phyloP scores from a whole-genome alignment of 1,140 invertebrate genomes.

The Apis cerana region DNA sequence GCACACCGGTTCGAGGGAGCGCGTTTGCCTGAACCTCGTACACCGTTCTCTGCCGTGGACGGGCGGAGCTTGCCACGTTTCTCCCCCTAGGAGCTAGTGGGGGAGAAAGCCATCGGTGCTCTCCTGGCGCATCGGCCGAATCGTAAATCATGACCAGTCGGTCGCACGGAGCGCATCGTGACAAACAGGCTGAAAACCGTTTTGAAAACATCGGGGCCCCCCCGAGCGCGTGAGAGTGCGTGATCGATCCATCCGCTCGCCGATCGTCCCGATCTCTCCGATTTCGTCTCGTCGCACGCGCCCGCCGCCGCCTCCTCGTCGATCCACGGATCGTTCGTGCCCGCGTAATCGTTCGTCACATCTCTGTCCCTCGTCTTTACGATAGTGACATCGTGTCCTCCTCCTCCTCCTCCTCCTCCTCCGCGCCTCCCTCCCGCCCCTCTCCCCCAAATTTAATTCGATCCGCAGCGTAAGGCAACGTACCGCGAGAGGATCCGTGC shows the following conservation, averaged over 20 bases:
- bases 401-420: too few relatives aligned
- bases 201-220: conserved; percentile 49
- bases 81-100: conserved; percentile 28
- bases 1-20: conserved; percentile 23
- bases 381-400: too few relatives aligned
- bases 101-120: conserved; percentile 32
- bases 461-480: too few relatives aligned
- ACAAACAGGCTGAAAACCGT: conserved; percentile 62
- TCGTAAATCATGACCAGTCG: conserved; percentile 70
- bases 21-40: background rate
- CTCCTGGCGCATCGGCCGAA: conserved; percentile 44
- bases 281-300: background rate
- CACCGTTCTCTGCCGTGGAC: conserved; percentile 30
- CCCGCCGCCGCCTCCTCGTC: background rate
- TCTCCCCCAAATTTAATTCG: too few relatives aligned
- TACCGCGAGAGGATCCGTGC: too few relatives aligned
- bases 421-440: too few relatives aligned
- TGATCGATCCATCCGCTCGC: conserved; percentile 34
- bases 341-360: background rate
- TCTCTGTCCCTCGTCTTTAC: too few relatives aligned
- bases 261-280: conserved; percentile 11
- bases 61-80: conserved; percentile 43
- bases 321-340: background rate
- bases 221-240: background rate
- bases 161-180: conserved; percentile 61